These are phyloP conservation scores for Cettia cetti DNA, from an alignment of 2,113 vertebrate genomes.

Conservation along the genomic window DNA sequence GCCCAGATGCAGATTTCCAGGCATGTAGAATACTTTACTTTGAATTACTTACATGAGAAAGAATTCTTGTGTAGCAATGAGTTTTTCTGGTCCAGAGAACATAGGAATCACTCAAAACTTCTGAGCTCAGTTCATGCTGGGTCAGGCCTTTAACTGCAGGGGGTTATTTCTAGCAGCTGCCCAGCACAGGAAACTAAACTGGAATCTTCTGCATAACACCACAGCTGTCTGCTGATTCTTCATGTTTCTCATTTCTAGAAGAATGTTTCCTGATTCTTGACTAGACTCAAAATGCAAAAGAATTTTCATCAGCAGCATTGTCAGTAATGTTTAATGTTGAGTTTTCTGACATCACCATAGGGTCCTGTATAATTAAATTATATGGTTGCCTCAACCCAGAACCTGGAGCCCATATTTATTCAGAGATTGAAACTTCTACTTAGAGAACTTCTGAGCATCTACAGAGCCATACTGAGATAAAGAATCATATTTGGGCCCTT, in stretches of 20 bases:
- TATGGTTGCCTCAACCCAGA: neutral
- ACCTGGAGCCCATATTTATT: neutral
- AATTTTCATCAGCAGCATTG: neutral
- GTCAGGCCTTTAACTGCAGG: neutral
- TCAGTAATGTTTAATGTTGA: neutral
- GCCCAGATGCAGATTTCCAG: neutral
- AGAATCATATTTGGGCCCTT: neutral
- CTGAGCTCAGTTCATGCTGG: neutral
- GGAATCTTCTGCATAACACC: neutral
- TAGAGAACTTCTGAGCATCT: neutral
- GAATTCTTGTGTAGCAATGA: neutral
- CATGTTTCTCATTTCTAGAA: neutral
- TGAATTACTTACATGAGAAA: neutral
- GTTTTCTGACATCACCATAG: neutral
- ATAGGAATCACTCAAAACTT: accelerated
- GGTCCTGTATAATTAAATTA: neutral
- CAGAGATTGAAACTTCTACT: neutral
- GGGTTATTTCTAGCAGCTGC: neutral
- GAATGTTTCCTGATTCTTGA: neutral
- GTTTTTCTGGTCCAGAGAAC: neutral
- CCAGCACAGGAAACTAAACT: neutral
- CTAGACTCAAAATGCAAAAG: neutral
- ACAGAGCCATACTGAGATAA: neutral
- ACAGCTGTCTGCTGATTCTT: neutral
- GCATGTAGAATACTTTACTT: neutral